Evolutionary conservation across 2,888 invertebrate genomes (phyloP), one percentile per base, ranked within the genome.

Genomic region (Camptogramma bilineatum): DNA sequence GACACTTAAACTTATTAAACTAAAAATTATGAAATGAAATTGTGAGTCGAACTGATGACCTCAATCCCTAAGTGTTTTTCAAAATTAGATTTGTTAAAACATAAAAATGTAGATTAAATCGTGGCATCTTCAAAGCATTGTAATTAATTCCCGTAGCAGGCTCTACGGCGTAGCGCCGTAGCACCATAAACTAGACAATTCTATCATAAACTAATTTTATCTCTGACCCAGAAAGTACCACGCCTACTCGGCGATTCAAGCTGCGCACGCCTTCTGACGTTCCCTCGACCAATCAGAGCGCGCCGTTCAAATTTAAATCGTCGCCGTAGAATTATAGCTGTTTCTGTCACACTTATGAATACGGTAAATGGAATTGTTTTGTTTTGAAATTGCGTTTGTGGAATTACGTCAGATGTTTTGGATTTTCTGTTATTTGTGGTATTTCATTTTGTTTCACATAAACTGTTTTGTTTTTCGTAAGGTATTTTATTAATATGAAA

Each of bases 201-300:
- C 81, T 81, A 79, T 74, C 71, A 71, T 76, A 78, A 82, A 82
- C 80, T 82, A 84, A 85, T 85, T 86, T 62, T 83, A 83, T 83
- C 80, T 77, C 76, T 82, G 81, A 80, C 78, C 82, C 81, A 78
- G 80, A 56, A 52, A 53, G 46, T 47, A 44, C 76, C 91, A 91
- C 93, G 92, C 93, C 92, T 84, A 87, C 80, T 78, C 80, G 77
- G 79, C 83, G 79, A 81, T 78, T 77, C 79, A 82, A 79, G 80
- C 75, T 17, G 44, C 44, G 44, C 44, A 44, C 82, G 90, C 91
- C 91, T 86, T 79, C 82, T 73, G 67, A 72, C 83, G 81, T 74
- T n/a, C 84, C 76, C 81, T 80, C 88, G 84, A 77, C 94, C 94
- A 94, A 94, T 94, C 88, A 81, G 74, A 80, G 67, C 61, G 65